A percentile compares a stretch with the other conserved stretches of the same genome.
Evolutionary conservation across 2,888 invertebrate species (phyloP).

Genomic region (Stenodema calcarata): DNA sequence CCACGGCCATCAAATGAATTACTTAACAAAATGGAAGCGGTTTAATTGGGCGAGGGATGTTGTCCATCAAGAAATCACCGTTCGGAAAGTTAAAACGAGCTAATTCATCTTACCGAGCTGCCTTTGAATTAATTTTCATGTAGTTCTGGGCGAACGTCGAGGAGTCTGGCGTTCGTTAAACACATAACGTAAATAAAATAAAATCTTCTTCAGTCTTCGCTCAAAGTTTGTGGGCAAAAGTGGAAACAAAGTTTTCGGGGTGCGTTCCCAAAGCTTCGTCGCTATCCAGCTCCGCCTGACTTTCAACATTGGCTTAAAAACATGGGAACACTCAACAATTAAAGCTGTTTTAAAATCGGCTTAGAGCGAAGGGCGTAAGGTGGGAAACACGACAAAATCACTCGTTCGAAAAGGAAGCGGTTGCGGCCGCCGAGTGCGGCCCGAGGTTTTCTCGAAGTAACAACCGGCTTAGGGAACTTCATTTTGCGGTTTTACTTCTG

Average conservation of each 20-base stretch:
- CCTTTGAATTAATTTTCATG: not conserved
- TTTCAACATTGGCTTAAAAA: constrained; percentile 2
- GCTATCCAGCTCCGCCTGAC: not conserved
- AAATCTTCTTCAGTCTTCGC: not conserved
- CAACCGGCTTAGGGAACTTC: constrained; percentile 2
- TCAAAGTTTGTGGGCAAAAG: not conserved
- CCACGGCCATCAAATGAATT: too few relatives aligned
- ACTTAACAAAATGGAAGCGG: too few relatives aligned
- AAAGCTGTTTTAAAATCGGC: constrained; percentile 28
- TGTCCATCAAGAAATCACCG: constrained; percentile 7
- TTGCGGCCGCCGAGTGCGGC: not conserved
- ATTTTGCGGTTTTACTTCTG: not conserved
- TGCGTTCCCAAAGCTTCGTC: not conserved
- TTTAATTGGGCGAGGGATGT: not conserved
- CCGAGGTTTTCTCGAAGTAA: not conserved
- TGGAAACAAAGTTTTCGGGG: not conserved
- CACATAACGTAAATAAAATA: constrained; percentile 28
- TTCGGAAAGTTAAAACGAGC: not conserved
- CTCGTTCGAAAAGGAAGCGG: not conserved
- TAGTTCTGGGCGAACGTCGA: not conserved
- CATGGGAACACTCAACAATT: not conserved
- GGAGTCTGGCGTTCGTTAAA: not conserved
- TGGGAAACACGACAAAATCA: not conserved
- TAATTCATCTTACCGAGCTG: not conserved
- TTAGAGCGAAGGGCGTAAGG: not conserved